Base-by-base conservation (phyloP, 2,797 vertebrate genomes). In the Gephyroberyx darwinii region DNA sequence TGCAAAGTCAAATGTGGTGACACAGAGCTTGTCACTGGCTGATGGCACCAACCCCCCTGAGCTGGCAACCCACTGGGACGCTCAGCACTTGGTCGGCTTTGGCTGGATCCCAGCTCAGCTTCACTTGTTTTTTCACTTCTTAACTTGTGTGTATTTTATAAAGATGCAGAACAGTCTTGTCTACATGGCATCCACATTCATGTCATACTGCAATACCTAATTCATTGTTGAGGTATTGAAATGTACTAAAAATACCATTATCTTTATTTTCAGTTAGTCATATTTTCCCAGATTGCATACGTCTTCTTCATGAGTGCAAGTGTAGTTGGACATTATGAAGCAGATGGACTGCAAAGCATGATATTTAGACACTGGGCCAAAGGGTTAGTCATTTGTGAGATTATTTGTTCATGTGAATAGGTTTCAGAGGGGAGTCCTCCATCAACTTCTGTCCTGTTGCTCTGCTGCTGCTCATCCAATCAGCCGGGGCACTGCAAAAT, bases 1-100 rank as follows among this genome's bases (percentile, higher is more conserved):
- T 41, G 64, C 30, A 16, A n/a, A 80, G 75, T 72, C 65, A 53
- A 81, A 69, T 74, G 73, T 71, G 74, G 65, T 84, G 84, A 87
- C 78, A 75, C 51, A 74, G 88, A 77, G 88, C 88, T 84, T 85
- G 88, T 86, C 89, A 86, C 87, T 57, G 87, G 86, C 83, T 86
- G 86, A 87, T 84, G 78, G 85, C 58, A 64, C 81, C 79, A 63
- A 75, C 83, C 80, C 73, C 26, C 82, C 77, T 59, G 55, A 73
- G 73, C 50, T 69, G 59, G 58, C 69, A 58, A 45, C 76, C 54
- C 31, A 8, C 17, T 17, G 65, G 60, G 56, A 84, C 63, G 69
- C 59, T 81, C 79, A 81, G 83, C 82, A 80, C 59, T 67, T 71
- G 83, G 76, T 70, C 22, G 12, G 26, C 45, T 13, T 65, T 67